Conservation (phyloP, 2,888 invertebrate genomes). For the Cryptosula pallasiana region DNA sequence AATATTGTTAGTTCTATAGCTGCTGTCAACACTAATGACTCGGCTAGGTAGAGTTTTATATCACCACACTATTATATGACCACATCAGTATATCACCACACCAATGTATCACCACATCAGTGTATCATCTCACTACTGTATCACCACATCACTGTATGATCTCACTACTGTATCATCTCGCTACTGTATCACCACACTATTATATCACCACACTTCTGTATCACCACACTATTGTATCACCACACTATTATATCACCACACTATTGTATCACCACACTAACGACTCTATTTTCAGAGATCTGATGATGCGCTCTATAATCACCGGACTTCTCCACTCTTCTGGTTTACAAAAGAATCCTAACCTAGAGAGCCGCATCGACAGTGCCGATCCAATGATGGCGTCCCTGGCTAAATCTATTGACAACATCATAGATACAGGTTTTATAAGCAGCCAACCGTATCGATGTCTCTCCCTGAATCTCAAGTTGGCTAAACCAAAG, state of each 20-base stretch:
- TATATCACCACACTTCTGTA: too few species aligned
- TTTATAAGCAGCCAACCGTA: slow-evolving; percentile 1
- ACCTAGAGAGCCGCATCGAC: too few species aligned
- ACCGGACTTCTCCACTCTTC: not conserved
- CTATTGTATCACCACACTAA: too few species aligned
- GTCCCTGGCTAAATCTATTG: slow-evolving; percentile 8
- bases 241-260: too few species aligned
- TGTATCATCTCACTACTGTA: too few species aligned
- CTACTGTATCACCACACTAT: too few species aligned
- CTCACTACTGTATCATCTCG: not conserved
- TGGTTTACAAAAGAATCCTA: not conserved
- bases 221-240: too few species aligned
- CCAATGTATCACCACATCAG: too few species aligned
- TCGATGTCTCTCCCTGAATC: not conserved
- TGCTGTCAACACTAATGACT: not conserved
- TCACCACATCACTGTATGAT: too few species aligned
- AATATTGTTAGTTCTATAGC: not conserved
- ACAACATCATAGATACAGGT: not conserved
- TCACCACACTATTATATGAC: not conserved
- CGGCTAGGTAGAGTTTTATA: not conserved
- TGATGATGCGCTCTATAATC: not conserved
- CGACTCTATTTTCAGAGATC: not conserved
- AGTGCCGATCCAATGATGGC: not conserved
- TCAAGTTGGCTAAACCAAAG: slow-evolving; percentile 8
- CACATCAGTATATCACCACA: not conserved